A percentile compares a stretch with the other conserved stretches of the same genome.
Evolutionary conservation across 2,888 invertebrate genomes (phyloP).

Genomic region (Chymomyza procnemis): DNA sequence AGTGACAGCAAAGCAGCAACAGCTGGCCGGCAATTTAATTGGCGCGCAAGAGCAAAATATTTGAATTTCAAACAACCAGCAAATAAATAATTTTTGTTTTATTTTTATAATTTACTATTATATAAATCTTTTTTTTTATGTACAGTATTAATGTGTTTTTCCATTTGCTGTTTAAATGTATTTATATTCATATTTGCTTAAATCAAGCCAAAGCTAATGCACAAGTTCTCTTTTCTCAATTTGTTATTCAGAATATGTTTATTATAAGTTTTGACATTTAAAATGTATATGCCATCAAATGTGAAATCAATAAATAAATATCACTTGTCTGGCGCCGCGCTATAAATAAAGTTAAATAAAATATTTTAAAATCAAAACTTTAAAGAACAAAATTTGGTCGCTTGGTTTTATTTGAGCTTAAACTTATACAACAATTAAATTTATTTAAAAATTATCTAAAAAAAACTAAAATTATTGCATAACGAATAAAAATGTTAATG

Average conservation of each 20-base stretch:
- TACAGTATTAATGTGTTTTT: slow-evolving; percentile 46
- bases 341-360: slow-evolving; percentile 6
- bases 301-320: slow-evolving; percentile 19
- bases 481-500: neutral
- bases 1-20: neutral
- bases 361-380: slow-evolving; percentile 8
- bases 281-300: slow-evolving; percentile 14
- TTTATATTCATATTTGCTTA: slow-evolving; percentile 31
- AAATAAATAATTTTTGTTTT: neutral
- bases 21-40: slow-evolving; percentile 2
- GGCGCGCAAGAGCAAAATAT: slow-evolving; percentile 18
- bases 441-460: slow-evolving; percentile 9
- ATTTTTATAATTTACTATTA: slow-evolving; percentile 45
- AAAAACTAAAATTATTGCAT: neutral
- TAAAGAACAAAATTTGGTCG: slow-evolving; percentile 30
- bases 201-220: slow-evolving; percentile 54
- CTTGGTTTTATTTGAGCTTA: slow-evolving; percentile 49
- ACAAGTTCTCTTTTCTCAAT: slow-evolving; percentile 12
- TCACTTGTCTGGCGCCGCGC: slow-evolving; percentile 26
- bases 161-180: slow-evolving; percentile 20
- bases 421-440: slow-evolving; percentile 63
- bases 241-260: slow-evolving; percentile 24
- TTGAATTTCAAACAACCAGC: slow-evolving; percentile 2
- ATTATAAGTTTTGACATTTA: slow-evolving; percentile 2
- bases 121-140: slow-evolving; percentile 60